Base-by-base conservation (phyloP, 1,140 invertebrate genomes). In the Micrasema minimum region DNA sequence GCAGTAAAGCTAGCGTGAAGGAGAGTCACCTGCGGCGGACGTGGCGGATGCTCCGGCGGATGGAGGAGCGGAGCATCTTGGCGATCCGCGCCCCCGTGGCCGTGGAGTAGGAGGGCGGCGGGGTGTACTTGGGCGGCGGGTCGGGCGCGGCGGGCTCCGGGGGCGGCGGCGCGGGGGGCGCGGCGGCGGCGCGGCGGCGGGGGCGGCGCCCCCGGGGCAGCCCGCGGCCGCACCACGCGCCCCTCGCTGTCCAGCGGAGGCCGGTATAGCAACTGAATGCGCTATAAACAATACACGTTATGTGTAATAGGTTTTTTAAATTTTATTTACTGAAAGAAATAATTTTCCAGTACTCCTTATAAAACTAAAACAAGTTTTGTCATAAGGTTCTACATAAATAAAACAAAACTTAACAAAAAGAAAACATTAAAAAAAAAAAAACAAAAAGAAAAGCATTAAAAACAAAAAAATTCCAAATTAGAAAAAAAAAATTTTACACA, bases 81-180 rank as follows among this genome's bases (percentile, higher is more conserved):
- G 92, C 91, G 66, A 94, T 87, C 53, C 91, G 87, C 0, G 90
- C 91, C 10, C 93, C 94, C 0, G 94, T 97, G 1, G 94, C 94
- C 10, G 94, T 96, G 3, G 93, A 93, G 78, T 96, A 96, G 18
- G 93, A 95, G 2, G 94, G 95, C 1, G 95, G 95, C 7, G 95
- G 95, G 0, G 94, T 96, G 78, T 97, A 96, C 79, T 96, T 96
- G 14, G 94, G 95, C 10, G 95, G 94, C 6, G 94, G 93, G 83
- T 96, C 94, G 16, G 51, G 35, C 3, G 26, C 38, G 7, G 43
- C 18, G 0, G 18, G 50, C 2, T 45, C 55, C 7, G 57, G 23
- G 3, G 57, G 31, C 6, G 43, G 23, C 3, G 38, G 35, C 6
- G 43, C 3, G 38, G 35, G 2, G 43, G 31, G 2, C 18, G 41